Conservation (phyloP, 2,888 invertebrate species). For the Oligia strigilis region DNA sequence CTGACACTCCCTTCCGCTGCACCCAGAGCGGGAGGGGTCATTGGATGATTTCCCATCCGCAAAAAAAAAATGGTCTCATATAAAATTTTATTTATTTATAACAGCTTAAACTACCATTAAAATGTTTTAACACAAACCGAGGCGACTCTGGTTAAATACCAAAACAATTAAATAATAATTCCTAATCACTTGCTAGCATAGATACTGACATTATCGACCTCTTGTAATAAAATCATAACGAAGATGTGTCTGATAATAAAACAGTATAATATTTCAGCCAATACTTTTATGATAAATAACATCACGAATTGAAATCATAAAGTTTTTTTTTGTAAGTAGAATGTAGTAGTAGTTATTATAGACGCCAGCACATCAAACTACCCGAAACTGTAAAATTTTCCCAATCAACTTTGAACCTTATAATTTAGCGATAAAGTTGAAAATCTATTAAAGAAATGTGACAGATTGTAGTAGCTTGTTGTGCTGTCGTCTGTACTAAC, state of each 20-base stretch:
- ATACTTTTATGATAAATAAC: conserved; percentile 29
- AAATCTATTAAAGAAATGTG: no score
- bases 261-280: conserved; percentile 10
- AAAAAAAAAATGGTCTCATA: no score
- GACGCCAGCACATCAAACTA: no score
- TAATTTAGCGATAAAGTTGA: no score
- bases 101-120: neutral
- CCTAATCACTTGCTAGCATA: conserved; percentile 41
- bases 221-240: conserved; percentile 34
- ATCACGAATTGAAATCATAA: conserved; percentile 29
- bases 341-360: no score
- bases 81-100: neutral
- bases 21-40: no score
- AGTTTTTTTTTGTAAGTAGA: neutral
- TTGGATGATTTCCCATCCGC: no score
- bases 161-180: conserved; percentile 61
- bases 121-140: conserved; percentile 2
- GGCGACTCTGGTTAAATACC: conserved; percentile 19
- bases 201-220: conserved; percentile 53
- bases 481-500: no score
- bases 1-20: no score
- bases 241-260: conserved; percentile 18
- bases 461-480: no score
- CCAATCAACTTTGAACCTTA: no score
- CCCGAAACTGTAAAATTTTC: no score